Percentiles rank a stretch among this genome's conserved stretches.
phyloP scores from a whole-genome alignment of 2,888 invertebrate genomes.

The Pecten maximus region DNA sequence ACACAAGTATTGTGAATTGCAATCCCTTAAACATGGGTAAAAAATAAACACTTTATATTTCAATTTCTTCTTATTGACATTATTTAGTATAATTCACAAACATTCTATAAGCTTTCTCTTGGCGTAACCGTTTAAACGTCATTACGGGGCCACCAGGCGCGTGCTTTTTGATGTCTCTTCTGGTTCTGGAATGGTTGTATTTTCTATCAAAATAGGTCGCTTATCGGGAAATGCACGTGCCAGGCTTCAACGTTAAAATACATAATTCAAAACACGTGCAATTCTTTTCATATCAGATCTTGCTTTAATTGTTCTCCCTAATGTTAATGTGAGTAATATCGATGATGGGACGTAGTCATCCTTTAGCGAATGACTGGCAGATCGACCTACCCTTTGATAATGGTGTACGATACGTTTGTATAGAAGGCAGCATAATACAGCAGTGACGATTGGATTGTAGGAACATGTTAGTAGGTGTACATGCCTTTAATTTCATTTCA shows the following conservation, averaged over 20 bases:
- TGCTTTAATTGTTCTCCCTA: not conserved
- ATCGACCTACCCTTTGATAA: too few species aligned
- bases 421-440: too few species aligned
- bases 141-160: not conserved
- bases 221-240: not conserved
- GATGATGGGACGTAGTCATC: not conserved
- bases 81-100: not conserved
- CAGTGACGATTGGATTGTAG: too few species aligned
- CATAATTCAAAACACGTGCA: constrained; percentile 7
- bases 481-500: too few species aligned
- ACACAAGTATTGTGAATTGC: too few species aligned
- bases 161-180: not conserved
- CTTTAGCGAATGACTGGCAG: too few species aligned
- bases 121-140: not conserved
- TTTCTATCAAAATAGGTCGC: not conserved
- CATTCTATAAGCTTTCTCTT: not conserved
- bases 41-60: not conserved
- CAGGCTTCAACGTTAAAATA: not conserved
- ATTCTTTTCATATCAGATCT: not conserved
- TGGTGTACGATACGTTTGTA: too few species aligned
- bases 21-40: too few species aligned
- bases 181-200: not conserved
- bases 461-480: too few species aligned
- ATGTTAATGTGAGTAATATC: not conserved
- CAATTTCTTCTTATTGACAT: not conserved